phyloP scores from a whole-genome alignment of 1,140 invertebrate genomes.

The Ceratosolen solmsi region DNA sequence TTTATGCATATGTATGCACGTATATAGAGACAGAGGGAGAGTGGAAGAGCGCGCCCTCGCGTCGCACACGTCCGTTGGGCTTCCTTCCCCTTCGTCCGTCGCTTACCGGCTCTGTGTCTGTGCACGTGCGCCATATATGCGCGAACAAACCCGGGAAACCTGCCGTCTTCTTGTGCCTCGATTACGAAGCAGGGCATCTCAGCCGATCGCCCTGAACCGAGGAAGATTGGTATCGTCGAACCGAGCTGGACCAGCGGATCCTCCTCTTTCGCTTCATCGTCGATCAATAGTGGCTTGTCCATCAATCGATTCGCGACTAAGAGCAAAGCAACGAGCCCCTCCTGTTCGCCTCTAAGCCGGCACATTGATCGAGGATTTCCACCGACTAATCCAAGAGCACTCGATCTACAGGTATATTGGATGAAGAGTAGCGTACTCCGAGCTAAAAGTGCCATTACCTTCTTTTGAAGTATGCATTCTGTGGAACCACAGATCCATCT shows the following conservation, averaged over 20 bases:
- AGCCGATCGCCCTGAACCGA: neutral
- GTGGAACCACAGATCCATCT: too few species aligned
- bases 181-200: slow-evolving; percentile 17
- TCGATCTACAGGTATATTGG: neutral
- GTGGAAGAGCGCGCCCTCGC: neutral
- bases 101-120: neutral
- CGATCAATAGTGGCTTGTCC: neutral
- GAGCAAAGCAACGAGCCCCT: too few species aligned
- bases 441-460: too few species aligned
- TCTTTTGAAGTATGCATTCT: too few species aligned
- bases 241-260: neutral
- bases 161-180: slow-evolving; percentile 37
- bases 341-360: neutral
- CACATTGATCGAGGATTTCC: too few species aligned
- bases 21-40: neutral
- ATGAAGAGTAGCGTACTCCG: neutral
- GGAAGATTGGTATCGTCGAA: neutral
- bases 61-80: too few species aligned
- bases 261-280: neutral
- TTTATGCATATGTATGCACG: too few species aligned
- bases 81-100: neutral
- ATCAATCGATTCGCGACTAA: neutral
- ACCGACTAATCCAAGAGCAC: too few species aligned
- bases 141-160: slow-evolving; percentile 40
- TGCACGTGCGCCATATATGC: slow-evolving; percentile 12